Evolutionary conservation across 2,888 invertebrate species (phyloP).

Genomic region (Lagria hirta): DNA sequence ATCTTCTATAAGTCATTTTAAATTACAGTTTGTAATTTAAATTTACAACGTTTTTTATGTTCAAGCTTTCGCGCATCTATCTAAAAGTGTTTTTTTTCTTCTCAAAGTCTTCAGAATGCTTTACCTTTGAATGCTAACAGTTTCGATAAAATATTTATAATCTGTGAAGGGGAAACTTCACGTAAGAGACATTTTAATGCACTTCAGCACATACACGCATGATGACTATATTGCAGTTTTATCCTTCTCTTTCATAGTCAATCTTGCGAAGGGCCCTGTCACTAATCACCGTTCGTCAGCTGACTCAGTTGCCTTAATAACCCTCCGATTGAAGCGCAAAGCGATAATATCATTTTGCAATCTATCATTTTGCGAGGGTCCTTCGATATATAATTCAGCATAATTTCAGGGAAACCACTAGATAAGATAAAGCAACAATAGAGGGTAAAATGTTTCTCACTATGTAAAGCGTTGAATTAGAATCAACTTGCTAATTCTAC

Average conservation of each 20-base stretch:
- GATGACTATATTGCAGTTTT: slow-evolving; percentile 40
- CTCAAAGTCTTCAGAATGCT: too few species aligned
- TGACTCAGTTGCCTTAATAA: slow-evolving; percentile 40
- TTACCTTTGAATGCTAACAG: slow-evolving; percentile 11
- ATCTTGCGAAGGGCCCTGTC: slow-evolving; percentile 28
- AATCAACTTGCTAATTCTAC: too few species aligned
- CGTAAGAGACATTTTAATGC: slow-evolving; percentile 28
- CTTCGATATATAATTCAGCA: too few species aligned
- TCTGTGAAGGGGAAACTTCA: slow-evolving; percentile 9
- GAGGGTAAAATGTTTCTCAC: slow-evolving; percentile 30
- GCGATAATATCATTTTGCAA: slow-evolving; percentile 40
- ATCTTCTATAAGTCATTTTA: too few species aligned
- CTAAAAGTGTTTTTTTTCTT: too few species aligned
- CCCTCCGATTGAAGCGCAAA: slow-evolving; percentile 32
- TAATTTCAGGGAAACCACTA: too few species aligned
- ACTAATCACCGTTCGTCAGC: slow-evolving; percentile 39
- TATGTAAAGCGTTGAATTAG: too few species aligned
- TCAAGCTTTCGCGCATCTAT: too few species aligned
- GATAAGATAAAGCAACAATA: too few species aligned
- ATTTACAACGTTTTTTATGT: too few species aligned
- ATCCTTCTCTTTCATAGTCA: slow-evolving; percentile 41
- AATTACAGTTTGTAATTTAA: too few species aligned
- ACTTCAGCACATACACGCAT: slow-evolving; percentile 37
- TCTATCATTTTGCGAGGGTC: too few species aligned
- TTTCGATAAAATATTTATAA: slow-evolving; percentile 20